Conservation (phyloP, 2,113 vertebrate species). For the Propithecus coquereli region DNA sequence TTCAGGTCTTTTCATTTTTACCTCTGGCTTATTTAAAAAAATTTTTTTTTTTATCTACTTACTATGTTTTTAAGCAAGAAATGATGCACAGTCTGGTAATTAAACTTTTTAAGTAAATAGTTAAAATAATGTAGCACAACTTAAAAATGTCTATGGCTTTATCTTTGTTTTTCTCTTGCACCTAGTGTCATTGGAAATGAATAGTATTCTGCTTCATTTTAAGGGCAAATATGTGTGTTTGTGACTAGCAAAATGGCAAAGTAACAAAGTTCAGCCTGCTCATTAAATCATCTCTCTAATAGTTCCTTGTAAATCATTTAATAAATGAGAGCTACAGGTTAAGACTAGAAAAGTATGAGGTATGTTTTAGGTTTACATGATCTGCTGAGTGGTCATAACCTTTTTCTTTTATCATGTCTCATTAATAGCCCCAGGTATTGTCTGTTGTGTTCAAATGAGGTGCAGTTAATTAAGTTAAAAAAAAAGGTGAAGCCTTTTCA, state of each 20-base stretch:
- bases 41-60: slow-evolving; percentile 59
- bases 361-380: slow-evolving; percentile 70
- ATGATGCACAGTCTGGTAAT: slow-evolving; percentile 24
- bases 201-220: slow-evolving; percentile 64
- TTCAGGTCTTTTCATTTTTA: slow-evolving; percentile 45
- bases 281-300: slow-evolving; percentile 73
- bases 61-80: slow-evolving; percentile 51
- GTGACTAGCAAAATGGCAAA: slow-evolving; percentile 73
- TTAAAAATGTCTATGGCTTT: slow-evolving; percentile 51
- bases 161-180: slow-evolving; percentile 43
- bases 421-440: not conserved
- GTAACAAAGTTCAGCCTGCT: slow-evolving; percentile 64
- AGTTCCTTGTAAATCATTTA: slow-evolving; percentile 76
- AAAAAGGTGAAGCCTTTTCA: not conserved
- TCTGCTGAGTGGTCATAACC: slow-evolving; percentile 73
- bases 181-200: slow-evolving; percentile 48
- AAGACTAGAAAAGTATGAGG: slow-evolving; percentile 76
- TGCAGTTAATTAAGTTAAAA: not conserved
- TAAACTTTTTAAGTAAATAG: slow-evolving; percentile 27
- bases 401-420: slow-evolving; percentile 47
- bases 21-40: not conserved
- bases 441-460: not conserved
- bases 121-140: not conserved
- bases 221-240: slow-evolving; percentile 65
- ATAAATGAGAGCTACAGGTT: slow-evolving; percentile 73